Base-by-base conservation (phyloP, 2,797 vertebrate genomes). In the Oreonectes daqikongensis region DNA sequence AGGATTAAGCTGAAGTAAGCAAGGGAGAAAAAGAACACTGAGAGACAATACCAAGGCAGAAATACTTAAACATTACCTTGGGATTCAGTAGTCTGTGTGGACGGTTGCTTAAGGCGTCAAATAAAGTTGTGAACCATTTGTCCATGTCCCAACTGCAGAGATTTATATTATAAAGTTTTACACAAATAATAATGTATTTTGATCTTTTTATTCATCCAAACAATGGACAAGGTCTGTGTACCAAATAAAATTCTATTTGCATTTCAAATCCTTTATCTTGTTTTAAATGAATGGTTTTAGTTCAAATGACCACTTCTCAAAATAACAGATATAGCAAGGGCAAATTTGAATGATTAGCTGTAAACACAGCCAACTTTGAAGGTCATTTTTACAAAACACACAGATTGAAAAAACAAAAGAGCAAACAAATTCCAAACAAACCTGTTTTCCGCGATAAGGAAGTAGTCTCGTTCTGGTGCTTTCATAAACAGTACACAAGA, bases 401-500 rank as follows among this genome's bases (percentile, higher is more conserved):
- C 0, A 35, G n/a, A 26, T 4, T 30, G 26, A 55, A 40, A 50
- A 9, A 65, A 8, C 17, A 53, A 32, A 11, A n/a, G 30, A 50
- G 57, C 42, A 53, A 65, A 53, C 2, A 1, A 14, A 42, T 74
- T 65, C 48, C 46, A n/a, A 20, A 75, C 91, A 79, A 76, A 96
- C 96, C 93, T 94, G 87, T 79, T 90, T 7, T 81, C 82, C 66
- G 91, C 90, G 0, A 96, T 80, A 46, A 98, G 90, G 84, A 95
- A 95, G 86, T 94, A 98, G 26, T 93, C 87, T 28, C 96, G 90
- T 1, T 46, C 82, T 0, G 15, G 20, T 14, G 92, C 87, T 66
- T 7, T 87, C 82, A 97, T 82, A 83, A 88, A 93, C 79, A 98
- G 91, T 78, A 96, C 95, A 75, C 92, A 87, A 0, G 93, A 90